Base-by-base conservation (phyloP, 1,140 invertebrate species). In the Caenorhabditis latens region DNA sequence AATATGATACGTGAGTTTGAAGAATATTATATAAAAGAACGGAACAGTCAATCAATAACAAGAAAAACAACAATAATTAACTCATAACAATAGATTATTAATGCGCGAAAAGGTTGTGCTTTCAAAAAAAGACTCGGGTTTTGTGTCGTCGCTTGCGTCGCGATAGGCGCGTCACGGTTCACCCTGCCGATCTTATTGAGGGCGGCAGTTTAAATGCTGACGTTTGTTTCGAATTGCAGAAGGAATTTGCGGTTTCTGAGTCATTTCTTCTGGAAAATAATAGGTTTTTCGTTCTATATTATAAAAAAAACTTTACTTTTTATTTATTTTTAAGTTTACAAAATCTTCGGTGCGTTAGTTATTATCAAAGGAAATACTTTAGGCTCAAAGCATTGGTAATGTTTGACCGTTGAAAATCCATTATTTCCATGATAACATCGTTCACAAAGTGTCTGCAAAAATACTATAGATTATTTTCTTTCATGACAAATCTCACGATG, bases 71-170 rank as follows among this genome's bases (percentile, higher is more conserved):
- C 0, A 32, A 32, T 32, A 32, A 32, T 2, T 32, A 32, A 63
- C 21, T 11, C 61, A 32, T 19, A 32, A 14, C 40, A 63, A 63
- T 24, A 63, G 24, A 11, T 32, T 8, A 63, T 7, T 32, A 63
- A 63, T 63, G 65, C 42, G 65, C 65, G 65, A 46, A 46, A 67
- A 43, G 11, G 61, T 40, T 63, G 61, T 14, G 13, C n/a, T 71
- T n/a, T 19, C 65, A 24, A 32, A 19, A n/a, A 71, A 63, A 63
- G 6, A 8, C 19, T 0, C 42, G n/a, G 11, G 13, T 46, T 71
- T 19, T 19, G 46, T 79, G 71, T 79, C 71, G 71, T 50, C 46
- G 11, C 4, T 4, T 4, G 71, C 71, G 71, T 79, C 11, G 46
- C 71, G 71, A n/a, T 19, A 13, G n/a, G 11, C 46, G 71, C 71